Evolutionary conservation across 1,140 invertebrate genomes (phyloP).

Genomic region (fruit fly (Drosophila melanogaster)): Release_6_plus_ISO1_MT NT_033779.5:5498501-5499000

Average conservation of each 20-base stretch:
- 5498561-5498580: slow-evolving; percentile 35
- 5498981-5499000: slow-evolving; percentile 71
- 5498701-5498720: not conserved
- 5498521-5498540: slow-evolving; percentile 75
- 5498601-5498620: slow-evolving; percentile 80
- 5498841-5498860: slow-evolving; percentile 9
- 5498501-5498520: slow-evolving; percentile 82
- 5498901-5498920: slow-evolving; percentile 70
- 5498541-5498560: not conserved
- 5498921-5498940: slow-evolving; percentile 64
- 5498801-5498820: not conserved
- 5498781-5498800: not conserved
- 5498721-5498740: not conserved
- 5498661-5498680: slow-evolving; percentile 42
- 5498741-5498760: too few species aligned
- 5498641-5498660: slow-evolving; percentile 66
- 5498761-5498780: not conserved
- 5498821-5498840: slow-evolving; percentile 15
- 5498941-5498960: slow-evolving; percentile 84
- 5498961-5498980: slow-evolving; percentile 84
- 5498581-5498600: slow-evolving; percentile 81
- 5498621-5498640: slow-evolving; percentile 57
- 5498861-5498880: slow-evolving; percentile 32
- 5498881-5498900: slow-evolving; percentile 81
- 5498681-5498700: slow-evolving; percentile 1